phyloP scores from a whole-genome alignment of 2,797 vertebrate species.

The Percopsis omiscomaycus region DNA sequence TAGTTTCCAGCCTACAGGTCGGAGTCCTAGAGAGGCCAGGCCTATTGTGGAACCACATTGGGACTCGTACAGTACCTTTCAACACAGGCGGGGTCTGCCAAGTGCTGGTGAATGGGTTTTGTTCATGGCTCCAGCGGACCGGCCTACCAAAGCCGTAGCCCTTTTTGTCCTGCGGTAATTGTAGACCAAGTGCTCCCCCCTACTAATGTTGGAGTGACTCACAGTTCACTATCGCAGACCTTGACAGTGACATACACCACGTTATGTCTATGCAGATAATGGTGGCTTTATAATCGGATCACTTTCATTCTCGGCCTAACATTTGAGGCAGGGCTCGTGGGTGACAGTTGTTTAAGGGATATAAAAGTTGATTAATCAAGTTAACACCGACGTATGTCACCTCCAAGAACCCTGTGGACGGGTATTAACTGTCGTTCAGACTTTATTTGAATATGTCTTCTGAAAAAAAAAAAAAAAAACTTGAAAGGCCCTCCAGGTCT shows the following conservation, averaged over 20 bases:
- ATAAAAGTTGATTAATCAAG: conserved; percentile 1
- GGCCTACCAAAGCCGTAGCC: conserved; percentile 46
- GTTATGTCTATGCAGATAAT: conserved; percentile 41
- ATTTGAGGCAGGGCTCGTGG: conserved; percentile 27
- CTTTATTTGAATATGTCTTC: conserved; percentile 23
- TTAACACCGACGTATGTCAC: conserved; percentile 5
- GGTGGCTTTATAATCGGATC: conserved; percentile 20
- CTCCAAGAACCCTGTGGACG: conserved; percentile 16
- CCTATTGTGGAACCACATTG: conserved; percentile 37
- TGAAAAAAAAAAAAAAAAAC: conserved; percentile 1
- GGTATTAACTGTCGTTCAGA: conserved; percentile 13
- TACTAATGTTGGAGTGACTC: conserved; percentile 68
- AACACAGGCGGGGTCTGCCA: conserved; percentile 51
- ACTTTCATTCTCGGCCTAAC: conserved; percentile 19
- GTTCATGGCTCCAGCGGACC: conserved; percentile 49
- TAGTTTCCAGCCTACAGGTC: conserved; percentile 23
- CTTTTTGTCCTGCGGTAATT: conserved; percentile 57
- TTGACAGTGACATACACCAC: conserved; percentile 50
- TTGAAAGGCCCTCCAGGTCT: conserved; percentile 38
- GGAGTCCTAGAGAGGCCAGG: conserved; percentile 23
- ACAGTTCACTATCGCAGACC: conserved; percentile 63
- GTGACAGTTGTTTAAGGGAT: conserved; percentile 7
- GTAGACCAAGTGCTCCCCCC: conserved; percentile 38
- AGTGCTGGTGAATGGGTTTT: conserved; percentile 67
- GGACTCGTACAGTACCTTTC: conserved; percentile 46